Percentiles rank a stretch among this genome's conserved stretches.
Evolutionary conservation across 1,140 invertebrate genomes (phyloP).

Genomic region (Sesamia nonagrioides): DNA sequence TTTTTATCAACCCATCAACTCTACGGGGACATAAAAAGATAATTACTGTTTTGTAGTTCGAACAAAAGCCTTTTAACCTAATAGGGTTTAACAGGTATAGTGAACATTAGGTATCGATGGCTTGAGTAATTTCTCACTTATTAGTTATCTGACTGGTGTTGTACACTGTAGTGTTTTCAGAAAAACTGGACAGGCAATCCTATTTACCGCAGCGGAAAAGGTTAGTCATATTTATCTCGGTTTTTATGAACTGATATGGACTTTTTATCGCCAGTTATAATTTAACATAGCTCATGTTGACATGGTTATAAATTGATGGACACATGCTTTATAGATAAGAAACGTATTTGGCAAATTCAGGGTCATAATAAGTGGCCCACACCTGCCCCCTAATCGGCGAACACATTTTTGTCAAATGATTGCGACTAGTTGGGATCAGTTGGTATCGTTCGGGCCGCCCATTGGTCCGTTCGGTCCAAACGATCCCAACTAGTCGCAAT

Average conservation of each 20-base stretch:
- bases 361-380: neutral
- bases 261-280: neutral
- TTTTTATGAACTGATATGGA: neutral
- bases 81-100: conserved; percentile 32
- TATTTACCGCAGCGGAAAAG: neutral
- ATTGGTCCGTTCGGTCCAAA: too few species aligned
- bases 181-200: neutral
- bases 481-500: too few species aligned
- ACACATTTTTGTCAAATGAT: too few species aligned
- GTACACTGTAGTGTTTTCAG: neutral
- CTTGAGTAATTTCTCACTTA: conserved; percentile 16
- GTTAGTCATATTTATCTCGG: neutral
- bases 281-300: neutral
- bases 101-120: conserved; percentile 35
- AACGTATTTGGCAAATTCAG: neutral
- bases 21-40: conserved; percentile 50
- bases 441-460: too few species aligned
- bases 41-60: conserved; percentile 25
- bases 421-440: too few species aligned
- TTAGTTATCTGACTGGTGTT: conserved; percentile 8
- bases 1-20: conserved; percentile 43
- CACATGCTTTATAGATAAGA: conserved; percentile 29
- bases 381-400: too few species aligned
- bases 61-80: conserved; percentile 42
- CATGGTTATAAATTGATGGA: neutral